Percentiles rank a stretch among this genome's conserved stretches.
Conservation (phyloP, 2,888 invertebrate genomes). For the Leptopilina drosophilae region DNA sequence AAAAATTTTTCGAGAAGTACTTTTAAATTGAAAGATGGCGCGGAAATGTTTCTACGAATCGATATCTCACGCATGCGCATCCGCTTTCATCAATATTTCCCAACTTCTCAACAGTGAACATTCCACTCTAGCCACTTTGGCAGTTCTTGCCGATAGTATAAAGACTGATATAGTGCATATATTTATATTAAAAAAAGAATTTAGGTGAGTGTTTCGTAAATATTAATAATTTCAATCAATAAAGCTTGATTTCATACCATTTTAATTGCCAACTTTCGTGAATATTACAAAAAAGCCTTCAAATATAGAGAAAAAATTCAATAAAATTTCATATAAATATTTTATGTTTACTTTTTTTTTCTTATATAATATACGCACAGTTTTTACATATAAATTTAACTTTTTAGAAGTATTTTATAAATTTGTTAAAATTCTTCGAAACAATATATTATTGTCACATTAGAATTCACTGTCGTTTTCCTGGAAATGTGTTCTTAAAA, state of each 20-base stretch:
- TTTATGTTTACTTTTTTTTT: not conserved
- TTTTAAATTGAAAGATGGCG: conserved; percentile 14
- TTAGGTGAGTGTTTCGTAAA: conserved; percentile 10
- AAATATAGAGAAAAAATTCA: too few relatives aligned
- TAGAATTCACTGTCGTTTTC: not conserved
- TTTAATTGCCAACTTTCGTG: not conserved
- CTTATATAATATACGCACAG: not conserved
- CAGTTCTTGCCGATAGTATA: conserved; percentile 8
- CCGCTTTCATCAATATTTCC: not conserved
- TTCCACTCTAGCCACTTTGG: conserved; percentile 23
- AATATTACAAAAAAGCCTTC: not conserved
- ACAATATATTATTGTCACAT: not conserved
- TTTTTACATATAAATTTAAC: too few relatives aligned
- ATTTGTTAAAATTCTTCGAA: not conserved
- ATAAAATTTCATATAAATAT: too few relatives aligned
- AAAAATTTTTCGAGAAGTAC: not conserved
- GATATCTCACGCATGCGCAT: conserved; percentile 16
- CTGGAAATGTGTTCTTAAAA: not conserved
- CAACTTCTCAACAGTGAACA: conserved; percentile 31
- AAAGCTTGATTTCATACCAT: not conserved
- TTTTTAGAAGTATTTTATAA: not conserved
- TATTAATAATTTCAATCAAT: not conserved
- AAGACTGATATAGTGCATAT: not conserved
- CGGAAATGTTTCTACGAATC: conserved; percentile 20
- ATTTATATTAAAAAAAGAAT: conserved; percentile 11